Evolutionary conservation across 2,113 vertebrate genomes (phyloP).

Genomic region (Lates calcarifer): DNA sequence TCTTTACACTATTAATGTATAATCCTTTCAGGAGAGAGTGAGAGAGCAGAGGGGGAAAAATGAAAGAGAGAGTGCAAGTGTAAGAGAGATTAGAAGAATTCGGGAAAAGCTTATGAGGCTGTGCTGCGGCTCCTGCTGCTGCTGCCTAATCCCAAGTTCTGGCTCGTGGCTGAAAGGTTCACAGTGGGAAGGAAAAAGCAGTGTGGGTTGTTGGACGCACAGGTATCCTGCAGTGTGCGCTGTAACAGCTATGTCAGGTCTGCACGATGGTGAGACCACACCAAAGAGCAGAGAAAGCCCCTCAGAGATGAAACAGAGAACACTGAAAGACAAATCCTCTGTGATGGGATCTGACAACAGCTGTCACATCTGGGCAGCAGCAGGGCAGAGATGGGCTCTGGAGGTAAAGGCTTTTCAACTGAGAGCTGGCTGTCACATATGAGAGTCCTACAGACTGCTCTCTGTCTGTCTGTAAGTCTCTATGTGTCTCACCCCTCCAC

Average conservation of each 20-base stretch:
- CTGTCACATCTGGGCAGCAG: constrained; percentile 36
- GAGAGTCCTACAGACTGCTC: constrained; percentile 42
- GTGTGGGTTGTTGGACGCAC: constrained; percentile 22
- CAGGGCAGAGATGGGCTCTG: constrained; percentile 29
- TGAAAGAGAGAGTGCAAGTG: constrained; percentile 1
- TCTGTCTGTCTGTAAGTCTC: constrained; percentile 27
- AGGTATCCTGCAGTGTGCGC: not conserved
- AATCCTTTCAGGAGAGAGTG: constrained; percentile 12
- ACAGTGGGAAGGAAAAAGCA: constrained; percentile 21
- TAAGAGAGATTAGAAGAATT: constrained; percentile 19
- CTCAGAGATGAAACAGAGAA: constrained; percentile 11
- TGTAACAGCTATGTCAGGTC: constrained; percentile 29
- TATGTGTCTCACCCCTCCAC: constrained; percentile 6
- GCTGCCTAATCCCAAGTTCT: constrained; percentile 7
- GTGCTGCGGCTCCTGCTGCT: not conserved
- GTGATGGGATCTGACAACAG: constrained; percentile 19
- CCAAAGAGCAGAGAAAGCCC: not conserved
- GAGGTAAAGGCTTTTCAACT: constrained; percentile 39
- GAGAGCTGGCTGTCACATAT: constrained; percentile 26
- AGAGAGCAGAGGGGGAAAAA: not conserved
- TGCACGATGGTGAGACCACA: not conserved
- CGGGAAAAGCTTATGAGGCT: not conserved
- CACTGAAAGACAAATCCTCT: not conserved
- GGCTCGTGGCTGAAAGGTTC: constrained; percentile 33
- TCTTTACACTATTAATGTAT: not conserved